These are phyloP conservation scores for Monopterus albus DNA, from an alignment of 2,113 vertebrate species.

Conservation along the genomic window DNA sequence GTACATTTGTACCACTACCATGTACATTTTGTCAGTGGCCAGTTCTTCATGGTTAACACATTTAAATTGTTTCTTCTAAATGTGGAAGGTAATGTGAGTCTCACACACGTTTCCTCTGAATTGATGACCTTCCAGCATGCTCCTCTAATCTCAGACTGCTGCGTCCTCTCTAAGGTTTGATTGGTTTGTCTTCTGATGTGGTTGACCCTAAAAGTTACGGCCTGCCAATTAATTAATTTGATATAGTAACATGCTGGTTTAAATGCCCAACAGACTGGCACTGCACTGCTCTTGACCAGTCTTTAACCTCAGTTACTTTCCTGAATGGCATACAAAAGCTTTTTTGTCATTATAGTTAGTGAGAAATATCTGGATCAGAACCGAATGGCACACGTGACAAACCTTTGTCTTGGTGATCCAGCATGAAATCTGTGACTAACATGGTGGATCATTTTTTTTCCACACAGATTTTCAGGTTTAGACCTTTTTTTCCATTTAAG, in stretches of 20 bases:
- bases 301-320: slow-evolving; percentile 49
- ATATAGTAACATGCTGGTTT: slow-evolving; percentile 16
- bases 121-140: background rate
- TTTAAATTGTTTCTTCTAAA: too few species aligned
- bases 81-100: too few species aligned
- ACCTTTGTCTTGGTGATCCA: slow-evolving; percentile 1
- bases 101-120: background rate
- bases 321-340: background rate
- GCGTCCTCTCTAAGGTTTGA: background rate
- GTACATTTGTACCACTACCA: too few species aligned
- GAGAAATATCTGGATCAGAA: background rate
- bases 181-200: background rate
- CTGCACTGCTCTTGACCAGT: slow-evolving; percentile 17
- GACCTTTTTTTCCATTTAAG: background rate
- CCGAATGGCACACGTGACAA: background rate
- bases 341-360: slow-evolving; percentile 1
- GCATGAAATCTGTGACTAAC: background rate
- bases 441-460: background rate
- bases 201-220: background rate
- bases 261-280: background rate
- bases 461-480: background rate
- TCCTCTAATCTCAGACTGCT: background rate
- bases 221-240: slow-evolving; percentile 13
- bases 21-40: background rate
- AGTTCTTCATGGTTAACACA: background rate